Percentiles rank a stretch among this genome's conserved stretches.
phyloP scores from a whole-genome alignment of 2,113 vertebrate species.

The Gallinago paraguaiae region DNA sequence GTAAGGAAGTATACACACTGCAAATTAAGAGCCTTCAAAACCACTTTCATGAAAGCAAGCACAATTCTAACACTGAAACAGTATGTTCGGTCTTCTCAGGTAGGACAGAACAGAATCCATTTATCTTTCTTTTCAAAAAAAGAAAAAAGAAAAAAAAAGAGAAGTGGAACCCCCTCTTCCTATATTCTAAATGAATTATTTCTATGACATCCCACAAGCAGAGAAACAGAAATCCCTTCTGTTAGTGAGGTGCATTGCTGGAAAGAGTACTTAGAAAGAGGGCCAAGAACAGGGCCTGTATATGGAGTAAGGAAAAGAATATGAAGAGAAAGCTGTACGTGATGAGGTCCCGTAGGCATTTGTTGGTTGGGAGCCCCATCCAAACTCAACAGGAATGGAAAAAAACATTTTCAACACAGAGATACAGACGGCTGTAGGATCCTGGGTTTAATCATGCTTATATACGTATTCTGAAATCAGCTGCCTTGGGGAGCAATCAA shows the following conservation, averaged over 20 bases:
- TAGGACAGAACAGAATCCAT: background rate
- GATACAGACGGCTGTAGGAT: accelerated
- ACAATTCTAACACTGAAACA: background rate
- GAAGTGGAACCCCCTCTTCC: background rate
- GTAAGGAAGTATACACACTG: background rate
- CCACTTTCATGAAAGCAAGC: background rate
- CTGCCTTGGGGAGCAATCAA: background rate
- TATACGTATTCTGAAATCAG: background rate
- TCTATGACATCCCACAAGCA: background rate
- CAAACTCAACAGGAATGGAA: background rate
- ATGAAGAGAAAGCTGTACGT: background rate
- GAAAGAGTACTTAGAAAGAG: background rate
- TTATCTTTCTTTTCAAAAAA: background rate
- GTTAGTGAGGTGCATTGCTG: background rate
- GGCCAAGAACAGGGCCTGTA: background rate
- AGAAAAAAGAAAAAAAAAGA: background rate
- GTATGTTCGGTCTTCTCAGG: background rate
- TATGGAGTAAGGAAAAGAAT: background rate
- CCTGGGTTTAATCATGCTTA: background rate
- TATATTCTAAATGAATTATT: background rate
- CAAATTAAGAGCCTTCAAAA: background rate
- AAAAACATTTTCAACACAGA: background rate
- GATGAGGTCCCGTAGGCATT: background rate
- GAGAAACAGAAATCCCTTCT: background rate
- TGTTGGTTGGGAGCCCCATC: background rate